These are phyloP conservation scores for Zalophus californianus DNA, from an alignment of 2,797 vertebrate genomes.

Conservation along the genomic window DNA sequence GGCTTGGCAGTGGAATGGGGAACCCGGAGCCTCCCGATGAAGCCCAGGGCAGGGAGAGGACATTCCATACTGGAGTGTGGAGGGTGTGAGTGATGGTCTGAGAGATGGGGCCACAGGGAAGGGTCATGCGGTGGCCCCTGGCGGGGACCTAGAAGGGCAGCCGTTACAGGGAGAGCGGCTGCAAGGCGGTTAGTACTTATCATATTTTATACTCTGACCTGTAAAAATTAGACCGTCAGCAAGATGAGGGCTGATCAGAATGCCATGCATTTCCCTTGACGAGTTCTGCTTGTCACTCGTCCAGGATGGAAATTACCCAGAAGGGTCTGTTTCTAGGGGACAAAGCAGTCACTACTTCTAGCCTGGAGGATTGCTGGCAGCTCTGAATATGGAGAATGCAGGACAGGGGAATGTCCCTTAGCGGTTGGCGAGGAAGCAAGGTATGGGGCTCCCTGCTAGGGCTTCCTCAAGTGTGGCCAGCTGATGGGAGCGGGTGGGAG, in stretches of 20 bases:
- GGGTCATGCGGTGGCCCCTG: not conserved
- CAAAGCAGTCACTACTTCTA: not conserved
- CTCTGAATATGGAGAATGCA: accelerated
- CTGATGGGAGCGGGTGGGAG: too few relatives aligned
- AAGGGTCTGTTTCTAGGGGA: not conserved
- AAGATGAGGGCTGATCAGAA: not conserved
- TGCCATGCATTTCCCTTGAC: accelerated
- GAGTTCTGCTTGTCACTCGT: not conserved
- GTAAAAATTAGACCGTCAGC: not conserved
- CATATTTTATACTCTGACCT: not conserved
- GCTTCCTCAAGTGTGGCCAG: not conserved
- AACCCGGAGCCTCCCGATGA: too few relatives aligned
- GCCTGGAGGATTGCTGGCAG: accelerated
- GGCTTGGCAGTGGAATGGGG: not conserved
- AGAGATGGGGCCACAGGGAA: not conserved
- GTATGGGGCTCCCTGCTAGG: not conserved
- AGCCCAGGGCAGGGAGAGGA: not conserved
- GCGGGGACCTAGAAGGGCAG: not conserved
- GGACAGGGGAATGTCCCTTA: too few relatives aligned
- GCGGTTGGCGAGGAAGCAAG: not conserved
- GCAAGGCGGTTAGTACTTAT: not conserved
- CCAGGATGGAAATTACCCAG: not conserved
- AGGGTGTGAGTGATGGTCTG: not conserved
- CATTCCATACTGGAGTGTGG: accelerated
- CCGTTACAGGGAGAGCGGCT: not conserved